phyloP scores from a whole-genome alignment of 2,113 vertebrate genomes.

The Pedetes capensis region DNA sequence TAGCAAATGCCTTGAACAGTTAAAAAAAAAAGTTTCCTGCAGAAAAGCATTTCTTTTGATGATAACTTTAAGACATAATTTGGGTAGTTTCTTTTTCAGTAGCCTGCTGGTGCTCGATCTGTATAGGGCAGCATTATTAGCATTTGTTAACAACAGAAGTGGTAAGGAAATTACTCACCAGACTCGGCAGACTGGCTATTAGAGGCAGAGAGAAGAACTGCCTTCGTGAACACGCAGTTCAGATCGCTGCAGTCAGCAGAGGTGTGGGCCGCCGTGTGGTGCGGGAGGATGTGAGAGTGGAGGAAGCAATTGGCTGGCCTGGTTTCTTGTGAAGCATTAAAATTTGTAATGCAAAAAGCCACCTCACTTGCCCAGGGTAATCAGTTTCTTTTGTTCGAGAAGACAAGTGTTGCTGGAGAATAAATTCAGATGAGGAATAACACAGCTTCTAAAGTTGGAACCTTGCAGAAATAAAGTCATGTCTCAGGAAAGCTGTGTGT shows the following conservation, averaged over 20 bases:
- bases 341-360: not conserved
- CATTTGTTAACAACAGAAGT: conserved; percentile 55
- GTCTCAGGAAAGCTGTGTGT: not conserved
- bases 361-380: not conserved
- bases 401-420: not conserved
- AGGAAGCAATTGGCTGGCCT: not conserved
- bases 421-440: not conserved
- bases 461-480: not conserved
- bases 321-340: not conserved
- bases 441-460: not conserved
- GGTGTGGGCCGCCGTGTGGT: not conserved
- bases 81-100: conserved; percentile 75
- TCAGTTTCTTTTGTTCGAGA: not conserved
- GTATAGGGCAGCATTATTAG: conserved; percentile 41
- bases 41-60: conserved; percentile 74
- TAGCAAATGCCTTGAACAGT: conserved; percentile 46
- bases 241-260: conserved; percentile 54
- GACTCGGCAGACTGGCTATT: not conserved
- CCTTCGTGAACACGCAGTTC: not conserved
- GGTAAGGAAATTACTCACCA: conserved; percentile 74
- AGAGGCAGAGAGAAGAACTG: conserved; percentile 39
- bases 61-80: conserved; percentile 59
- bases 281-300: conserved; percentile 50
- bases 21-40: conserved; percentile 58
- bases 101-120: conserved; percentile 30